These are phyloP conservation scores for Cydia amplana DNA, from an alignment of 1,140 invertebrate species.

Conservation along the genomic window DNA sequence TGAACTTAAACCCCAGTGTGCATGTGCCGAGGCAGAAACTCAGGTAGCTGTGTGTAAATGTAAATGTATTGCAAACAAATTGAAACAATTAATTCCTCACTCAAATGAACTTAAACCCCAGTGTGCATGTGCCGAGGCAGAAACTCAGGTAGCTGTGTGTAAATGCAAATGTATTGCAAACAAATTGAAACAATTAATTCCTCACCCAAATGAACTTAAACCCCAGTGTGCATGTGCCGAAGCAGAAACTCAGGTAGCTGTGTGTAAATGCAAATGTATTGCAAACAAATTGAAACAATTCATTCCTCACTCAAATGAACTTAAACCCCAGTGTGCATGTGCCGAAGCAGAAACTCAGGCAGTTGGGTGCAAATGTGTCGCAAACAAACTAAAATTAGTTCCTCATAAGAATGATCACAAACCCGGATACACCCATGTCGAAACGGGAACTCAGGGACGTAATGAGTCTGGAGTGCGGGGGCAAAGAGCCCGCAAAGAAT, in stretches of 20 bases:
- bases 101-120: background rate
- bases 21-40: no score
- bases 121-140: background rate
- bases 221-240: background rate
- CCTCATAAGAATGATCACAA: background rate
- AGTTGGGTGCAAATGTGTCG: background rate
- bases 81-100: background rate
- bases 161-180: background rate
- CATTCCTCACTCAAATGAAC: background rate
- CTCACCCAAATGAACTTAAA: background rate
- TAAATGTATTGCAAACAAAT: background rate
- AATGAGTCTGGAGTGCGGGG: background rate
- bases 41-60: background rate
- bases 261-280: background rate
- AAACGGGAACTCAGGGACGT: background rate
- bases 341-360: background rate
- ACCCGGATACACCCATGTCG: no score
- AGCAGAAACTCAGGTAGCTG: no score
- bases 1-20: background rate
- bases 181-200: background rate
- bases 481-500: background rate
- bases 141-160: background rate
- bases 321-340: background rate
- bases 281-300: constrained; percentile 1
- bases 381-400: background rate